Evolutionary conservation across 1,140 invertebrate genomes (phyloP).

Genomic region (Ladona fulva): DNA sequence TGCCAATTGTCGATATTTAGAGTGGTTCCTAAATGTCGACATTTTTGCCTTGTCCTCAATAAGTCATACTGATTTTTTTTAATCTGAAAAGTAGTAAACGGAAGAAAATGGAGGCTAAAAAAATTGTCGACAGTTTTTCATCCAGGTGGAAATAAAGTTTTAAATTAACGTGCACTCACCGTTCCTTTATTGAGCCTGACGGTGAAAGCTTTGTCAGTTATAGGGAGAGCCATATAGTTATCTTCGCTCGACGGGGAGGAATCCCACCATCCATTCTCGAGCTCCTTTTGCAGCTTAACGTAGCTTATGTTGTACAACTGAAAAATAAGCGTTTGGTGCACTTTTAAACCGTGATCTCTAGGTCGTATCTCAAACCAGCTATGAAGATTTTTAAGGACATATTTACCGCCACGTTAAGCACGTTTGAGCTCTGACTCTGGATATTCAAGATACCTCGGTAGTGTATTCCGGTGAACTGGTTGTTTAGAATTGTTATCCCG

Average conservation of each 20-base stretch:
- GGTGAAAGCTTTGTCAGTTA: background rate
- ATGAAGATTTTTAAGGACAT: background rate
- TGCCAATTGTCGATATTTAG: no score
- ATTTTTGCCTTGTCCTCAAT: no score
- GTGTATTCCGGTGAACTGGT: background rate
- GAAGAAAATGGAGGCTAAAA: no score
- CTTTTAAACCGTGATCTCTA: background rate
- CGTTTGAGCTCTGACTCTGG: background rate
- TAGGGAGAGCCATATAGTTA: background rate
- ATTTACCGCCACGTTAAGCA: background rate
- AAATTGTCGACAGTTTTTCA: no score
- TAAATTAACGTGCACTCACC: background rate
- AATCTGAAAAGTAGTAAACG: no score
- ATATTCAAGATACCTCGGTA: background rate
- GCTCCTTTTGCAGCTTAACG: constrained; percentile 11
- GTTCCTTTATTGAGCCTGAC: background rate
- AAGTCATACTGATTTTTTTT: no score
- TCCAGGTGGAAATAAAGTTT: no score
- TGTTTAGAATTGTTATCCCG: background rate
- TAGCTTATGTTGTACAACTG: constrained; percentile 17
- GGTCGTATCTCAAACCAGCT: background rate
- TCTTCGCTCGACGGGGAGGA: background rate
- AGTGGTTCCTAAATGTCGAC: no score
- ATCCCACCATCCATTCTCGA: constrained; percentile 14
- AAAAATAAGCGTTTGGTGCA: background rate